These are phyloP conservation scores for Petroica traversi DNA, from an alignment of 2,113 vertebrate genomes.

Conservation along the genomic window DNA sequence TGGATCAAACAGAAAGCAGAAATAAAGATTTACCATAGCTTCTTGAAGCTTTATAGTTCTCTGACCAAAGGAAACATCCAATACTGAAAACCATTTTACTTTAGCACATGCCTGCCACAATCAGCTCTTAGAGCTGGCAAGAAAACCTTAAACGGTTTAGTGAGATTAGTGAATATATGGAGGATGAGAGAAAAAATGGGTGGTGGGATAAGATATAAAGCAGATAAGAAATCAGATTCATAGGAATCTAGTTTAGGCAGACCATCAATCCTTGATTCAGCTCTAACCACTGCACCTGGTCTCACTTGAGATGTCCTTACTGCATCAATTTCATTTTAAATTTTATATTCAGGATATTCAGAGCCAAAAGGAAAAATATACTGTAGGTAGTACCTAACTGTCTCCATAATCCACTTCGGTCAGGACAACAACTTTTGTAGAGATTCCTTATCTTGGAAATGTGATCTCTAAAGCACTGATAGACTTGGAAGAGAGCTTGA, in stretches of 20 bases:
- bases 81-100: background rate
- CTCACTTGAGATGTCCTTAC: background rate
- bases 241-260: background rate
- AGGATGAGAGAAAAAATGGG: fast-evolving
- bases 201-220: background rate
- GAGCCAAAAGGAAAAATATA: background rate
- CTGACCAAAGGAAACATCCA: background rate
- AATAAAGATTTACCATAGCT: background rate
- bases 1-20: background rate
- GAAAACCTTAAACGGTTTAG: background rate
- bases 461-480: background rate
- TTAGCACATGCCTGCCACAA: fast-evolving
- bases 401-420: background rate
- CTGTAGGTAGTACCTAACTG: background rate
- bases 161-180: fast-evolving
- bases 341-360: background rate
- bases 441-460: background rate
- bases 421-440: background rate
- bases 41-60: background rate
- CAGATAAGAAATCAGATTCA: background rate
- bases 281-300: background rate
- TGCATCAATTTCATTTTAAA: background rate
- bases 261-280: background rate
- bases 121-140: background rate
- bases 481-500: background rate